Conservation (phyloP, 2,113 vertebrate genomes). For the Psittacula cyanocephala region DNA sequence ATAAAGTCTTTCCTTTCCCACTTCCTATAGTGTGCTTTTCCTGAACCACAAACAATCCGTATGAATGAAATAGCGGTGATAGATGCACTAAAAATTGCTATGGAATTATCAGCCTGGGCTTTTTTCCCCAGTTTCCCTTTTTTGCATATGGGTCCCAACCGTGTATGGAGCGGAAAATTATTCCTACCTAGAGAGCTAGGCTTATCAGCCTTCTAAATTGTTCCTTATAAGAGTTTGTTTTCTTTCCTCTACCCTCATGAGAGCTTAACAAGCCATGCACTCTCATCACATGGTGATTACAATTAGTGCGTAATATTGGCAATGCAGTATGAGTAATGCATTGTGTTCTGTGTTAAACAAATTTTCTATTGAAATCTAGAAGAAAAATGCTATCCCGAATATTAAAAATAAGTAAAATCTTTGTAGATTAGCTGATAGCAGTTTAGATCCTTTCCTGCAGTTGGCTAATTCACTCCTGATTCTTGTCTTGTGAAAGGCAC, state of each 20-base stretch:
- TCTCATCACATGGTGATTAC: slow-evolving; percentile 12
- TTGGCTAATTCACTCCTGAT: not conserved
- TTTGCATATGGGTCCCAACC: not conserved
- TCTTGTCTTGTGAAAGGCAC: not conserved
- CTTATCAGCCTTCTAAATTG: slow-evolving; percentile 5
- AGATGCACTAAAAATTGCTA: not conserved
- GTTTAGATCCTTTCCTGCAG: not conserved
- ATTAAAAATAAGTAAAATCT: not conserved
- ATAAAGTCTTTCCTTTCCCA: not conserved
- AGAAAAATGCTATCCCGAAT: not conserved
- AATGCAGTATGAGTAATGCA: not conserved
- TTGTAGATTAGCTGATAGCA: not conserved
- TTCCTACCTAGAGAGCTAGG: not conserved
- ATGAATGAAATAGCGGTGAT: not conserved
- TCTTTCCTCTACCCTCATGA: not conserved
- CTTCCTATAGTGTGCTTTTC: not conserved
- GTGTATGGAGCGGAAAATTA: not conserved
- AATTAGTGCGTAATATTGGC: not conserved
- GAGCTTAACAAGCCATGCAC: not conserved
- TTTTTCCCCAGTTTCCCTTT: not conserved
- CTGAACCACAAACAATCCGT: not conserved
- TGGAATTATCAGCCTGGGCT: not conserved
- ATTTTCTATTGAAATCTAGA: not conserved
- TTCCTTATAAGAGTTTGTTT: not conserved
- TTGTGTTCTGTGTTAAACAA: not conserved